Base-by-base conservation (phyloP, 2,888 invertebrate genomes). In the Subacronicta megacephala region DNA sequence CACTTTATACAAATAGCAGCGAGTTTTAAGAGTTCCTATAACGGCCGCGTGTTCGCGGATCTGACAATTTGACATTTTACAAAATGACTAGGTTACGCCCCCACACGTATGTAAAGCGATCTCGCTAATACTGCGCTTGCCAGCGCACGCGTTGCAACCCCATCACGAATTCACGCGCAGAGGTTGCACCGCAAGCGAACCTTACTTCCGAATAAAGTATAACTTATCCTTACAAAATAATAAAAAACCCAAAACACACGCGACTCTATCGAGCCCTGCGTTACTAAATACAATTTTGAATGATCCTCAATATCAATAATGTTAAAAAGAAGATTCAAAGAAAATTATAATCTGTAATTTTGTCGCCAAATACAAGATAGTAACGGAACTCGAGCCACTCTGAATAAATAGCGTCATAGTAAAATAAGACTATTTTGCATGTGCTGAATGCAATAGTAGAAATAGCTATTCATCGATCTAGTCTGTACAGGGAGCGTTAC, bases 1-100 rank as follows among this genome's bases (percentile, higher is more conserved):
- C 94, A 95, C 94, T 95, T 95, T 95, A 95, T 95, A 96, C 95
- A 95, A 95, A 95, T 95, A 96, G 96, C 95, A 96, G 96, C 96
- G 96, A 96, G 96, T 96, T 96, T 96, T 95, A 94, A 95, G 95
- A 96, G 96, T 96, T 96, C 96, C 96, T 96, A 95, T 95, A 94
- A 94, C 93, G 95, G 93, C 92, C 93, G 94, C 92, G 85, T 85
- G 78, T 77, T 81, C 85, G 92, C 93, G 92, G 93, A 85, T 88
- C 89, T 89, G 92, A 90, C 90, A 89, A 91, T 92, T 93, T 91
- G 91, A 93, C 92, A 93, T 90, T 94, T 93, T 90, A 92, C 88
- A 90, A 94, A 94, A 94, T 94, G 94, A 94, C 94, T 94, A 94
- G 94, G 90, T 92, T n/a, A 89, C 90, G 89, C 85, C 87, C 82